Conservation (phyloP, 2,888 invertebrate genomes). For the Apotomis capreana region DNA sequence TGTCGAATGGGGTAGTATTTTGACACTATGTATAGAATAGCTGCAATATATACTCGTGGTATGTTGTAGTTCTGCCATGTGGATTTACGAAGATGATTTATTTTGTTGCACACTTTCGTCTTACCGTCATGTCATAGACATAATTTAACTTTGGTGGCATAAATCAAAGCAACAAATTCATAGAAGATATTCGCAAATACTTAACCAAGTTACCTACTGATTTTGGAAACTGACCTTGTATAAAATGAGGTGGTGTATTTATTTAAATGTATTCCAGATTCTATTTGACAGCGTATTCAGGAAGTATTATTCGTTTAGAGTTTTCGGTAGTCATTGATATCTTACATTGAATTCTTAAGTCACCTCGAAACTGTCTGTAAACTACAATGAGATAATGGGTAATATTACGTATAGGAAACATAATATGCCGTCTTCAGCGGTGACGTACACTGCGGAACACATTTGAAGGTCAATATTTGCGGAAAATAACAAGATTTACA, state of each 20-base stretch:
- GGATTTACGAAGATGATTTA: not conserved
- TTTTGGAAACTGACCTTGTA: constrained; percentile 3
- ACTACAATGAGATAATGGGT: constrained; percentile 32
- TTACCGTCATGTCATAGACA: not conserved
- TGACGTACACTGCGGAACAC: constrained; percentile 40
- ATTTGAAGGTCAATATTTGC: constrained; percentile 49
- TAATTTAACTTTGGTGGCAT: not conserved
- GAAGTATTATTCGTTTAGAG: constrained; percentile 16
- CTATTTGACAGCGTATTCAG: constrained; percentile 19
- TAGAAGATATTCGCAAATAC: not conserved
- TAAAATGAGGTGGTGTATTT: constrained; percentile 2
- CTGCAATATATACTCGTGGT: not conserved
- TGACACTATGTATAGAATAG: not conserved
- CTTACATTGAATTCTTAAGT: constrained; percentile 20
- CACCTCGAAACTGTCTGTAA: constrained; percentile 24
- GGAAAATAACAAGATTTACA: constrained; percentile 53
- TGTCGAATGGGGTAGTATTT: too few relatives aligned
- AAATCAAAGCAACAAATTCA: not conserved
- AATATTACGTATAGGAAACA: constrained; percentile 38
- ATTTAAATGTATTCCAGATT: constrained; percentile 16
- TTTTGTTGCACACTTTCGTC: not conserved
- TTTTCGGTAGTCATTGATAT: constrained; percentile 21
- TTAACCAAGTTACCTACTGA: not conserved
- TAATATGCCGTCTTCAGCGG: constrained; percentile 49
- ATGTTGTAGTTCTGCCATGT: not conserved